Evolutionary conservation across 2,113 vertebrate genomes (phyloP).

Genomic region (Chrysemys picta): DNA sequence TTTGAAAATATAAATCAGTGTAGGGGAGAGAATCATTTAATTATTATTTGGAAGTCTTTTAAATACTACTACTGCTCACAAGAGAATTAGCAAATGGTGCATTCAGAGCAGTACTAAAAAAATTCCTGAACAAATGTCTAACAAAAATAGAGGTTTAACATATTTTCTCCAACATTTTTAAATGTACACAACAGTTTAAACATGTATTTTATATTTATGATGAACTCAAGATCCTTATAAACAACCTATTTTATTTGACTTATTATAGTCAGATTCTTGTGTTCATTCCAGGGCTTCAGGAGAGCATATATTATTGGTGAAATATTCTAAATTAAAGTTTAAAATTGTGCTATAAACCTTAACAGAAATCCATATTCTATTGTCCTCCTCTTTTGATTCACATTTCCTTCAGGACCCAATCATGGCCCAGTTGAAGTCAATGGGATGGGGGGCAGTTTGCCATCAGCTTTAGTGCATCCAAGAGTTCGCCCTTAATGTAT

Average conservation of each 20-base stretch:
- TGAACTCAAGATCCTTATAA: not conserved
- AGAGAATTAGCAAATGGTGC: slow-evolving; percentile 23
- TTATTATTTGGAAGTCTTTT: slow-evolving; percentile 29
- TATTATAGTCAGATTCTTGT: not conserved
- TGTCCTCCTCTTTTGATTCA: not conserved
- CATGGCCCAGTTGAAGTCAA: not conserved
- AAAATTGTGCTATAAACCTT: not conserved
- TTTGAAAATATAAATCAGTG: slow-evolving; percentile 31
- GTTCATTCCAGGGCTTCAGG: not conserved
- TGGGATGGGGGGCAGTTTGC: not conserved
- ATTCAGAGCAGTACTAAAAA: not conserved
- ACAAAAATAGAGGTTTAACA: slow-evolving; percentile 6
- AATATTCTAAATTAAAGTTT: not conserved
- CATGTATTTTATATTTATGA: slow-evolving; percentile 15
- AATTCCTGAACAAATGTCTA: slow-evolving; percentile 25
- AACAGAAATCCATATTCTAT: not conserved
- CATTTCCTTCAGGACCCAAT: not conserved
- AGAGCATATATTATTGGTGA: not conserved
- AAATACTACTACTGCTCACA: slow-evolving; percentile 37
- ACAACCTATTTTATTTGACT: not conserved
- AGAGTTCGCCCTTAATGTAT: not conserved
- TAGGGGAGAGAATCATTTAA: slow-evolving; percentile 16
- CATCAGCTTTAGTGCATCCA: not conserved
- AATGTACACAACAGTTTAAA: not conserved
- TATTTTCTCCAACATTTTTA: slow-evolving; percentile 26